Conservation (phyloP, 2,113 vertebrate species). For the Myodes glareolus region DNA sequence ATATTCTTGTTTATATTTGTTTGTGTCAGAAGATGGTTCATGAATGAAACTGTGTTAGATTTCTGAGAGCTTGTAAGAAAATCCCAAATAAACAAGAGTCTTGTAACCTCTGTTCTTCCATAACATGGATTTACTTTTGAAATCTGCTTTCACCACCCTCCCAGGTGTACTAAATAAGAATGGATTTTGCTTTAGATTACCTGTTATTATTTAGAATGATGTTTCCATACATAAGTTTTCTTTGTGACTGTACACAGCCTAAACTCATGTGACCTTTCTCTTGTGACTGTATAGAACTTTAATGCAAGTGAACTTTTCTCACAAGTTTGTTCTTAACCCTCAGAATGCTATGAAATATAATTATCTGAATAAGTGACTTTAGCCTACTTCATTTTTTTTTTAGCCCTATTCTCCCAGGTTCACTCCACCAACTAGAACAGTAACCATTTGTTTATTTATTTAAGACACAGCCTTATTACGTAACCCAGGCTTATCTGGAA, state of each 20-base stretch:
- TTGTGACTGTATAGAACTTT: background rate
- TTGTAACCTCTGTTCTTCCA: background rate
- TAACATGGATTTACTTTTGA: background rate
- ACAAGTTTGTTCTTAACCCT: background rate
- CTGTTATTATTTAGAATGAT: background rate
- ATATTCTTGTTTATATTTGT: background rate
- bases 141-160: background rate
- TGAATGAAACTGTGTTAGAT: background rate
- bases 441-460: background rate
- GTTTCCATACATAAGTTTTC: background rate
- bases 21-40: background rate
- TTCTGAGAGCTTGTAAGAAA: background rate
- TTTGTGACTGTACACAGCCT: no score
- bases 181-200: background rate
- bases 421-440: background rate
- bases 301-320: background rate
- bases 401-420: background rate
- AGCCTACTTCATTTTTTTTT: background rate
- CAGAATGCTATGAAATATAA: background rate
- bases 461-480: background rate
- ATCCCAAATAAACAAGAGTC: background rate
- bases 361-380: background rate
- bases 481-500: background rate
- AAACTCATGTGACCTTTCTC: no score
- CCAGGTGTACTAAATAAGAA: background rate